Evolutionary conservation across 2,113 vertebrate genomes (phyloP), one percentile per base, ranked within the genome.

Genomic region (Cettia cetti): DNA sequence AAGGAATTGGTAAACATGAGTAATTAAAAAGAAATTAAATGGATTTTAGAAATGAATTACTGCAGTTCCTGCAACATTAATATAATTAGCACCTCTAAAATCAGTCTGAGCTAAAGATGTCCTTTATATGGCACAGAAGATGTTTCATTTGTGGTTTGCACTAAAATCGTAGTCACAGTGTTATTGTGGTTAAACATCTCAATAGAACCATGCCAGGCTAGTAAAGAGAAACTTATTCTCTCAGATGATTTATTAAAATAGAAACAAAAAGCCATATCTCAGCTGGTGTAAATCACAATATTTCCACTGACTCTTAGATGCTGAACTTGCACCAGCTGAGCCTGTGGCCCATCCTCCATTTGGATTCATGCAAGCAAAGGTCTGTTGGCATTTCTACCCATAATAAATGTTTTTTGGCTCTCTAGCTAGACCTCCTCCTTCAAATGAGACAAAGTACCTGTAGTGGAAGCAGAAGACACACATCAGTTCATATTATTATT

Each of bases 1-100:
- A 88, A 88, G 68, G 75, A 96, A 93, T 94, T 75, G 92, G 94
- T 96, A 94, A 96, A 93, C 79, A 94, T 27, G 28, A 88, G 85
- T 94, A 96, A 96, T 96, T 96, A 92, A 92, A 93, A 94, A 92
- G 75, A 93, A 96, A 97, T 96, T 95, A 93, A 96, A 96, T 81
- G 60, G 88, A 81, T 93, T 95, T 95, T 86, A 90, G 90, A 69
- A 94, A 71, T 49, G 71, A 96, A 96, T 97, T 95, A 84, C 81
- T 92, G 80, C 76, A 84, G 82, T 90, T 94, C 59, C 89, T 92
- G 64, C 85, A 86, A 93, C 56, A 83, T 57, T 92, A 86, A 88
- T 86, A 37, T 83, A 96, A 96, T 97, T 96, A 95, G 56, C 60
- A 83, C 80, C 72, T 95, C 88, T 81, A 86, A 85, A 96, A 93